These are phyloP conservation scores for Dasypus novemcinctus DNA, from an alignment of 2,113 vertebrate genomes.

Conservation along the genomic window DNA sequence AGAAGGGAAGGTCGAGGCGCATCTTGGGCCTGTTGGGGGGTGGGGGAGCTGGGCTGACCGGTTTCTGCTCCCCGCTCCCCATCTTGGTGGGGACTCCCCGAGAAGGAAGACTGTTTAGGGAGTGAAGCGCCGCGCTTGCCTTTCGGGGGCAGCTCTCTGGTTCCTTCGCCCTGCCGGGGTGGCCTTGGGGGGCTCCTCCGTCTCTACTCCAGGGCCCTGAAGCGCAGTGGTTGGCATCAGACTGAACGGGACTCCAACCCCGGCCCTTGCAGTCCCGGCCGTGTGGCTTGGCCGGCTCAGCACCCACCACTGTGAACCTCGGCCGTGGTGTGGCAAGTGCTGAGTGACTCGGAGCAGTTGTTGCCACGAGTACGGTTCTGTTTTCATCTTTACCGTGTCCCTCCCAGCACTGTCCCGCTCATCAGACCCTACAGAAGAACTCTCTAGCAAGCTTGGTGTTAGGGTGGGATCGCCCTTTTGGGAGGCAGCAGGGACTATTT, in stretches of 20 bases:
- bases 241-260: accelerated
- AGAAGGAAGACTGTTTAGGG: not conserved
- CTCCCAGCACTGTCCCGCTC: not conserved
- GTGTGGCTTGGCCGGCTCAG: accelerated
- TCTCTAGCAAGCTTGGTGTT: not conserved
- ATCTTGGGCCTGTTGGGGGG: not conserved
- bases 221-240: not conserved
- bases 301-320: not conserved
- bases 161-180: not conserved
- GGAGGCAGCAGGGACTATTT: not conserved
- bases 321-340: not conserved
- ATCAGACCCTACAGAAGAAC: accelerated
- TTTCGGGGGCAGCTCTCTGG: not conserved
- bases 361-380: accelerated
- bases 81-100: not conserved
- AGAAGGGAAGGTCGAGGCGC: accelerated
- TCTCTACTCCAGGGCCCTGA: not conserved
- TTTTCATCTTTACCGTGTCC: not conserved
- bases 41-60: not conserved
- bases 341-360: not conserved
- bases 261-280: not conserved
- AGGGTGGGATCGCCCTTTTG: not conserved
- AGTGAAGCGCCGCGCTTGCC: too few relatives aligned
- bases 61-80: not conserved
- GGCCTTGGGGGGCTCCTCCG: not conserved